A percentile compares a stretch with the other conserved stretches of the same genome.
Conservation (phyloP, 2,113 vertebrate genomes). For the Brachirus orientalis region DNA sequence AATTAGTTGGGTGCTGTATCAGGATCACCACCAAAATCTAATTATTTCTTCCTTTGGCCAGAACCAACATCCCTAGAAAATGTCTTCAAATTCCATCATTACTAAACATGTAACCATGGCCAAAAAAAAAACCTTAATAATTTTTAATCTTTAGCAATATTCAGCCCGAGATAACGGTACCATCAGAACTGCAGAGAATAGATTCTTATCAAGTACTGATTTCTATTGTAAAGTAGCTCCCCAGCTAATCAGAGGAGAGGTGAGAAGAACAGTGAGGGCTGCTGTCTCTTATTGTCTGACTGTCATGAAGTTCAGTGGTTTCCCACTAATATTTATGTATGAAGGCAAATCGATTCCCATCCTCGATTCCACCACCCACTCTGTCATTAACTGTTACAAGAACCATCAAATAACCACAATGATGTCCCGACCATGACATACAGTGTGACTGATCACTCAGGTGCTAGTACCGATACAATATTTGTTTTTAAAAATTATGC, state of each 20-base stretch:
- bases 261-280: background rate
- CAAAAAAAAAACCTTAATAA: no score
- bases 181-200: constrained; percentile 25
- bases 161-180: constrained; percentile 15
- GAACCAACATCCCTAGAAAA: no score
- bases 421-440: constrained; percentile 44
- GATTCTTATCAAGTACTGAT: constrained; percentile 34
- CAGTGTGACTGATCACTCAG: constrained; percentile 34
- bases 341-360: constrained; percentile 62
- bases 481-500: no score
- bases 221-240: no score
- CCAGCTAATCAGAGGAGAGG: background rate
- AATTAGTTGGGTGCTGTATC: no score
- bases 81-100: no score
- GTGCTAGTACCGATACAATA: constrained; percentile 8
- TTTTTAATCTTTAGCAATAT: no score
- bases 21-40: no score
- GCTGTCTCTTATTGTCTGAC: constrained; percentile 46
- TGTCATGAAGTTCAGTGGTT: constrained; percentile 26
- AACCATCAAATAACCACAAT: constrained; percentile 64
- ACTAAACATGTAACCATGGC: no score
- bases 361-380: constrained; percentile 32
- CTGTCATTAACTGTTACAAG: constrained; percentile 65
- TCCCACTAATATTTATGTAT: constrained; percentile 61
- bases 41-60: no score